Conservation (phyloP, 2,113 vertebrate species). For the Macaca mulatta region DNA sequence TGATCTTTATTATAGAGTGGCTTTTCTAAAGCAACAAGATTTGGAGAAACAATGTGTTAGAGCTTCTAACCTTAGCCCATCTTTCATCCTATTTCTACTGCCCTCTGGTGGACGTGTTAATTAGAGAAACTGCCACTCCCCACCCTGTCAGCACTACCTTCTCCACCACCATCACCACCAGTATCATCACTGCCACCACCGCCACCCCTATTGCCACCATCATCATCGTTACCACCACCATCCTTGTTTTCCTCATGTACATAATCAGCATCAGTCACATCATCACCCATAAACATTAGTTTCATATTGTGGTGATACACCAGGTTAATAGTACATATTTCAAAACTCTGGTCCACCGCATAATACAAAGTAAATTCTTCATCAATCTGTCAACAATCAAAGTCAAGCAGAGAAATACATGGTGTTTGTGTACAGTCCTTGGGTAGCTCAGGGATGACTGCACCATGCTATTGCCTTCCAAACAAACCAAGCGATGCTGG, state of each 20-base stretch:
- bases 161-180: not conserved
- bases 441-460: not conserved
- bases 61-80: not conserved
- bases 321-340: not conserved
- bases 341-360: not conserved
- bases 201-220: not conserved
- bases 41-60: not conserved
- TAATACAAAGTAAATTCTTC: conserved; percentile 15
- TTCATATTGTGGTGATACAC: not conserved
- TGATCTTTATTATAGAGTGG: not conserved
- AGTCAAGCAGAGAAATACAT: not conserved
- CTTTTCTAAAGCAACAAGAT: conserved; percentile 21
- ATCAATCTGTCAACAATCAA: not conserved
- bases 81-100: not conserved
- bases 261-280: not conserved
- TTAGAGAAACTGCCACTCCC: not conserved
- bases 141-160: no score
- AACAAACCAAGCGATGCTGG: not conserved
- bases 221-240: not conserved
- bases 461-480: not conserved
- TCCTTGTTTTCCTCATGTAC: not conserved
- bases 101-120: conserved; percentile 3
- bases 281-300: not conserved
- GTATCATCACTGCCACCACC: fast-evolving
- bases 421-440: not conserved